Conservation (phyloP, 2,797 vertebrate species). For the Limnodromus scolopaceus region DNA sequence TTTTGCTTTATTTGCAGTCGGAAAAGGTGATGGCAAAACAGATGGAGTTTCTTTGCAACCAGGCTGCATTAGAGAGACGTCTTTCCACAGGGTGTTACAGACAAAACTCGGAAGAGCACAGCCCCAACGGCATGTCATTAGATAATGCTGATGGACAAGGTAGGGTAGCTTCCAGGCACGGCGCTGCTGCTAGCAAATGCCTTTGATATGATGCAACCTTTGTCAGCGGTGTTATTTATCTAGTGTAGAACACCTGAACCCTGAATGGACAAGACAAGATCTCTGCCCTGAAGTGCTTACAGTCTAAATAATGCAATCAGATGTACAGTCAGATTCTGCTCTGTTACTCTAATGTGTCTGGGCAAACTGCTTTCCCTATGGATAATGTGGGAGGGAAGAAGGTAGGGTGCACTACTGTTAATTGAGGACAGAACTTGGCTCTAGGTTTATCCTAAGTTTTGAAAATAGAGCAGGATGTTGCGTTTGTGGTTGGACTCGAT, state of each 20-base stretch:
- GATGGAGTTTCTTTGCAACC: slow-evolving; percentile 95
- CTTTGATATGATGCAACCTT: background rate
- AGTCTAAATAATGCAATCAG: background rate
- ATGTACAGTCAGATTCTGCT: background rate
- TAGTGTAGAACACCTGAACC: background rate
- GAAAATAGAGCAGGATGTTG: background rate
- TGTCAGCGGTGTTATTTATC: background rate
- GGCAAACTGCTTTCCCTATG: background rate
- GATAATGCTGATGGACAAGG: slow-evolving; percentile 87
- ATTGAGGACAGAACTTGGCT: background rate
- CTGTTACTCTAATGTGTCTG: background rate
- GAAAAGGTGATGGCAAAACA: slow-evolving; percentile 93
- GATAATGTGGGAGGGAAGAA: background rate
- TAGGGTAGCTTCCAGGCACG: slow-evolving; percentile 63
- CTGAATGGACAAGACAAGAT: slow-evolving; percentile 42
- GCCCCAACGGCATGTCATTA: slow-evolving; percentile 81
- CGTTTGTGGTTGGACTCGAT: background rate
- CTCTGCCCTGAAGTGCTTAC: slow-evolving; percentile 37
- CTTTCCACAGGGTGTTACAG: slow-evolving; percentile 86
- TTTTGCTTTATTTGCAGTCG: slow-evolving; percentile 85
- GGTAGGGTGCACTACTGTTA: background rate
- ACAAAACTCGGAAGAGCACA: slow-evolving; percentile 86
- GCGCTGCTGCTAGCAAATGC: background rate
- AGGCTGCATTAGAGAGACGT: slow-evolving; percentile 90
- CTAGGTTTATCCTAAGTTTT: background rate